phyloP scores from a whole-genome alignment of 2,797 vertebrate genomes.

The Spatula versicolor region DNA sequence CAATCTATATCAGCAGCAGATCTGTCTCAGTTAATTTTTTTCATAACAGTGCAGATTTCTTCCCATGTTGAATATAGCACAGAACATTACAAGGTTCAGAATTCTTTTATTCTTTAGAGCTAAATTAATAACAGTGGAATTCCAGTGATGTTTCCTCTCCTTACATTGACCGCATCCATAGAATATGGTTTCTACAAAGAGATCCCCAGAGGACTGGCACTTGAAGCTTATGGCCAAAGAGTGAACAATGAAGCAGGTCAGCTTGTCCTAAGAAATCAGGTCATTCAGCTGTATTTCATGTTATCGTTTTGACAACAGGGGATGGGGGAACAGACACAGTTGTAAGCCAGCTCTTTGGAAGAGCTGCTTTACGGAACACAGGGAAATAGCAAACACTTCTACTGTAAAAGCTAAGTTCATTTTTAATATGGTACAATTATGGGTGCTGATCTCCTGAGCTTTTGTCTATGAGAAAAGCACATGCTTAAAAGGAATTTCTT shows the following conservation, averaged over 20 bases:
- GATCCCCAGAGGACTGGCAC: conserved; percentile 47
- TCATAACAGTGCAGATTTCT: neutral
- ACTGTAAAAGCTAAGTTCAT: neutral
- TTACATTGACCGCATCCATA: neutral
- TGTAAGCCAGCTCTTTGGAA: conserved; percentile 12
- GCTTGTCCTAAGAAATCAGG: conserved; percentile 72
- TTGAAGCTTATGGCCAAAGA: conserved; percentile 57
- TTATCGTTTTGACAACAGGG: conserved; percentile 70
- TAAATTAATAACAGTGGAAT: neutral
- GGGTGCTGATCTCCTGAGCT: neutral
- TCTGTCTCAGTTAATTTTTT: neutral
- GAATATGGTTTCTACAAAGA: conserved; percentile 26
- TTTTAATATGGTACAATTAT: neutral
- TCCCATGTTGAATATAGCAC: neutral
- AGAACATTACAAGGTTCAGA: neutral
- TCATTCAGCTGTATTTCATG: conserved; percentile 52
- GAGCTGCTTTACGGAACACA: neutral
- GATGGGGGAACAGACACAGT: neutral
- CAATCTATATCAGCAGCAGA: neutral
- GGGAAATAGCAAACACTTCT: neutral
- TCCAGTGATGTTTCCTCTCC: neutral
- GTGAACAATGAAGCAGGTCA: conserved; percentile 71
- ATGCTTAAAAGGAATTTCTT: neutral
- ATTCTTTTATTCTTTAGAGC: conserved; percentile 5
- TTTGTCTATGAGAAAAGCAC: neutral